Conservation (phyloP, 1,140 invertebrate genomes). For the Bombus superbus region DNA sequence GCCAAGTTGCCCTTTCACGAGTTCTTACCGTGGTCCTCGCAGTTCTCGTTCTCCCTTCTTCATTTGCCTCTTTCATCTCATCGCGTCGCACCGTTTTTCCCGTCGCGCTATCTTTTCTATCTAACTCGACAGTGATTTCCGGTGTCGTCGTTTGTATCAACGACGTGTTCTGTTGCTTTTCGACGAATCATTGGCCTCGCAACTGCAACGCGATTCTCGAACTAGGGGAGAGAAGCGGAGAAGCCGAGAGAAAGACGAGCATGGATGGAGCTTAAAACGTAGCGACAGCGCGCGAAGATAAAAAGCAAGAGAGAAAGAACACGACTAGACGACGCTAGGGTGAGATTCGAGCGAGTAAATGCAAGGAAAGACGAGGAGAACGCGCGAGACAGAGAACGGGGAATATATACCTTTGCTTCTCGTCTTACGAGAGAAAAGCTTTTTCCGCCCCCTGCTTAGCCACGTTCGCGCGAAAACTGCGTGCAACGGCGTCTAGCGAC, state of each 20-base stretch:
- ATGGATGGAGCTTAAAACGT: not conserved
- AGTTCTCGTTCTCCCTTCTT: not conserved
- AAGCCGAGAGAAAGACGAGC: not conserved
- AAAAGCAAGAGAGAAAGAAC: slow-evolving; percentile 37
- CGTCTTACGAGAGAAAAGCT: slow-evolving; percentile 66
- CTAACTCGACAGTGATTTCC: not conserved
- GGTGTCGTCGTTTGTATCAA: not conserved
- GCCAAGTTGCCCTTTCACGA: slow-evolving; percentile 34
- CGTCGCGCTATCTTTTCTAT: not conserved
- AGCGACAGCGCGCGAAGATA: not conserved
- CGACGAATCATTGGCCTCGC: slow-evolving; percentile 39
- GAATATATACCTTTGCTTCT: slow-evolving; percentile 41
- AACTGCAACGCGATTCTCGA: slow-evolving; percentile 17
- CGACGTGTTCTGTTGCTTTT: slow-evolving; percentile 29
- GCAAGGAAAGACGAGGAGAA: not conserved
- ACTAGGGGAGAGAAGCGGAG: not conserved
- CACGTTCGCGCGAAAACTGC: slow-evolving; percentile 41
- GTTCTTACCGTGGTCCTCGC: slow-evolving; percentile 27
- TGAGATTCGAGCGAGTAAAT: slow-evolving; percentile 47
- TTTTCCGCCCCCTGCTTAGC: slow-evolving; percentile 57
- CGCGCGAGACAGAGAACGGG: too few relatives aligned
- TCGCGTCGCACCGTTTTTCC: not conserved
- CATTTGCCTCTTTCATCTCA: not conserved
- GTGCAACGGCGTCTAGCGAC: slow-evolving; percentile 49
- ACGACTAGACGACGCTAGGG: slow-evolving; percentile 37